phyloP scores from a whole-genome alignment of 2,888 invertebrate species.

The Pyrrhosoma nymphula region DNA sequence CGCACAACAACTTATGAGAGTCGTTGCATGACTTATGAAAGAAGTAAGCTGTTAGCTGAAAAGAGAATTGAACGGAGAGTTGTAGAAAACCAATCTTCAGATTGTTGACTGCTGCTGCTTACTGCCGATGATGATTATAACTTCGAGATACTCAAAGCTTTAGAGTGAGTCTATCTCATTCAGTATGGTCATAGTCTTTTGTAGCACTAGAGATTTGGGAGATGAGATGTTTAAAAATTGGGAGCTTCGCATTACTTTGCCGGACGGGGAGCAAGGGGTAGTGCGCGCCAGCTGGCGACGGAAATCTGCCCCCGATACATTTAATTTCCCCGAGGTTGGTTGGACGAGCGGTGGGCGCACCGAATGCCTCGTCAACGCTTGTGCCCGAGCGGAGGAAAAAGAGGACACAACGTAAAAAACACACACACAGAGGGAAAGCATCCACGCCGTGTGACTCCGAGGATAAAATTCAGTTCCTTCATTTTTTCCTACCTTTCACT shows the following conservation, averaged over 20 bases:
- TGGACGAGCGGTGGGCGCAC: neutral
- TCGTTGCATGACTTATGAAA: no score
- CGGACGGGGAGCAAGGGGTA: neutral
- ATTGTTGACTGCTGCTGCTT: no score
- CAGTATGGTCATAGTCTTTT: no score
- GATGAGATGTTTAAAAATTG: neutral
- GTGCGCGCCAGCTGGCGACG: neutral
- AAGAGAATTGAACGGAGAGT: no score
- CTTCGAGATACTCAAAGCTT: no score
- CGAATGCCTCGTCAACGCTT: neutral
- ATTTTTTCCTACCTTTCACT: neutral
- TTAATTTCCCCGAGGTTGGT: neutral
- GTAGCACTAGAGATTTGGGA: no score
- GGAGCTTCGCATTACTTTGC: neutral
- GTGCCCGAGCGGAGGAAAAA: neutral
- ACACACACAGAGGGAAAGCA: neutral
- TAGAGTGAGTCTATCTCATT: no score
- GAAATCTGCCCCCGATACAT: constrained; percentile 13
- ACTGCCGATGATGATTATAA: no score
- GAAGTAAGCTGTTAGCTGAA: no score
- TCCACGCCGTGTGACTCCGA: neutral
- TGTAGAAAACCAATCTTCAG: no score
- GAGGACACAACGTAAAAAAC: neutral
- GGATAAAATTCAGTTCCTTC: neutral
- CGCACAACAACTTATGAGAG: no score